Percentiles rank a stretch among this genome's conserved stretches.
These are phyloP conservation scores for Oscheius sp. DNA, from an alignment of 2,888 invertebrate species.

Conservation along the genomic window DNA sequence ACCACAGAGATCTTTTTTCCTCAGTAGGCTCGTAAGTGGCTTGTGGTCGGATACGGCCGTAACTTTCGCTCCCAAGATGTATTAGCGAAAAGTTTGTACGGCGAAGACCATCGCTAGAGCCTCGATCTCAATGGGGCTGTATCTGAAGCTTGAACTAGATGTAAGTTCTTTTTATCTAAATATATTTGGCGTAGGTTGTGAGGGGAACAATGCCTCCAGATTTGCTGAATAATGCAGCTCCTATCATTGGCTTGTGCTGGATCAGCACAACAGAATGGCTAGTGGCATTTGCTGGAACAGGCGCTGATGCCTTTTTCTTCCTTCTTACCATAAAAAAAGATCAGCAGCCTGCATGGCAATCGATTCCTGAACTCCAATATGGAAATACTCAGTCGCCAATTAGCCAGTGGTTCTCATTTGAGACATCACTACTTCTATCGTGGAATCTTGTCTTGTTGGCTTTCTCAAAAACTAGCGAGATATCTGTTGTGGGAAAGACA, in stretches of 20 bases:
- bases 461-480: conserved; percentile 40
- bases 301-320: background rate
- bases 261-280: conserved; percentile 63
- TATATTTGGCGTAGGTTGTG: conserved; percentile 28
- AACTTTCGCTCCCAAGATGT: no score
- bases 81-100: no score
- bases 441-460: conserved; percentile 46
- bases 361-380: conserved; percentile 33
- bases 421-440: conserved; percentile 35
- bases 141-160: conserved; percentile 85
- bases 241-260: conserved; percentile 57
- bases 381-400: conserved; percentile 33
- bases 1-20: no score
- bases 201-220: conserved; percentile 24
- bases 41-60: no score
- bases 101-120: no score
- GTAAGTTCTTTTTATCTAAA: background rate
- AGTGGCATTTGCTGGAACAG: conserved; percentile 35
- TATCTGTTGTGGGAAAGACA: conserved; percentile 38
- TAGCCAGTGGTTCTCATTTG: conserved; percentile 23
- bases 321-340: conserved; percentile 52
- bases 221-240: background rate
- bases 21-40: no score
- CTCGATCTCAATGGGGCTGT: no score
- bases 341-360: conserved; percentile 42